Evolutionary conservation across 2,797 vertebrate genomes (phyloP).

Genomic region (Tolypeutes matacus): DNA sequence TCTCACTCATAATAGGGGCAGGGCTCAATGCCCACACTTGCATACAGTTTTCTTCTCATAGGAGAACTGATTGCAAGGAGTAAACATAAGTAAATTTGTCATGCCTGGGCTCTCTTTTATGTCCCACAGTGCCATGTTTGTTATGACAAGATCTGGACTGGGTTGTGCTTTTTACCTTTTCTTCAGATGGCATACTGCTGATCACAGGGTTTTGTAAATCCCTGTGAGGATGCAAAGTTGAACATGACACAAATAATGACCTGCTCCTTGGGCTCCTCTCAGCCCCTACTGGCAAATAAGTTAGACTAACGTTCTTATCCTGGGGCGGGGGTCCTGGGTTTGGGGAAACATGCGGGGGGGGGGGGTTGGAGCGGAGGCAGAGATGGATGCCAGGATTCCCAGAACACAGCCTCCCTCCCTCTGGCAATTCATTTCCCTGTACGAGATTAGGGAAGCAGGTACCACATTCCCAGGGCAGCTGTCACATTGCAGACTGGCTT

Average conservation of each 20-base stretch:
- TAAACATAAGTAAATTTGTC: rapidly evolving
- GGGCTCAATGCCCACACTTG: rapidly evolving
- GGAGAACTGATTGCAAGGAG: background rate
- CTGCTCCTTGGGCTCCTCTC: background rate
- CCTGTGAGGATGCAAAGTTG: rapidly evolving
- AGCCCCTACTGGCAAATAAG: rapidly evolving
- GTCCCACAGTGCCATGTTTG: no score
- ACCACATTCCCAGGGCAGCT: rapidly evolving
- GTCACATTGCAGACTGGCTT: no score
- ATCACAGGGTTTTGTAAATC: background rate
- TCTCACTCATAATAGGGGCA: rapidly evolving
- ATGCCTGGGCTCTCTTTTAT: background rate
- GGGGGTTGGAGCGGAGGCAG: background rate
- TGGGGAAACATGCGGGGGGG: no score
- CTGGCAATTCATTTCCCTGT: rapidly evolving
- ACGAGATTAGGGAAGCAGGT: rapidly evolving
- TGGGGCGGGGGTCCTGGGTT: rapidly evolving
- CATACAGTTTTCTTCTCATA: rapidly evolving
- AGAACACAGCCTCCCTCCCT: rapidly evolving
- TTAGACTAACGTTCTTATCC: rapidly evolving
- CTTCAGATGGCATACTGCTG: background rate
- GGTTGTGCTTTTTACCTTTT: background rate
- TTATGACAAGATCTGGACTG: background rate
- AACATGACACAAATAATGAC: rapidly evolving
- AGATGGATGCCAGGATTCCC: background rate